These are phyloP conservation scores for Agriotes lineatus DNA, from an alignment of 2,888 invertebrate species.

Conservation along the genomic window DNA sequence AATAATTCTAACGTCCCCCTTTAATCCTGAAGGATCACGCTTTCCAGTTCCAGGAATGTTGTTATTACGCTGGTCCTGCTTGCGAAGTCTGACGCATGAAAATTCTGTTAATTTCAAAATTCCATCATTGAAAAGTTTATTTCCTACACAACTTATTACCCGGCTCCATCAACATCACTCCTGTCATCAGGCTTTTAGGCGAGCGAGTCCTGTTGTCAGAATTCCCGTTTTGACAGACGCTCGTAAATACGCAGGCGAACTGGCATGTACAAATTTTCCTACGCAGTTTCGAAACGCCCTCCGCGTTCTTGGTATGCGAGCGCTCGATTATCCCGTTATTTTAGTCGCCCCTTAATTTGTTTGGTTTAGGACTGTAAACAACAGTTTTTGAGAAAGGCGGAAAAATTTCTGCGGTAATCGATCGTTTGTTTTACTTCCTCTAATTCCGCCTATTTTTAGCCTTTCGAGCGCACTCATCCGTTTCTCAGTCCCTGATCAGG, in stretches of 20 bases:
- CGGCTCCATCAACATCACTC: no score
- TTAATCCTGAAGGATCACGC: no score
- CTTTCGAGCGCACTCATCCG: background rate
- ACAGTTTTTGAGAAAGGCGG: background rate
- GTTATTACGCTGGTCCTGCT: no score
- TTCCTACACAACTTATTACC: no score
- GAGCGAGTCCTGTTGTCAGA: background rate
- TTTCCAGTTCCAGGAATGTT: no score
- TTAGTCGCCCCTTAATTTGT: constrained; percentile 19
- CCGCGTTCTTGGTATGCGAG: background rate
- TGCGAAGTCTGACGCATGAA: no score
- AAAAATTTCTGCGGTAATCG: constrained; percentile 17
- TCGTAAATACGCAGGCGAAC: background rate
- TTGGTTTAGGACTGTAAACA: constrained; percentile 2
- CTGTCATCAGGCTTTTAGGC: no score
- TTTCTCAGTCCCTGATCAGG: no score
- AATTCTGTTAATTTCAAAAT: no score
- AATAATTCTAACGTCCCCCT: no score
- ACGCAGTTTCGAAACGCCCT: constrained; percentile 6
- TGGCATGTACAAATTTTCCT: constrained; percentile 10
- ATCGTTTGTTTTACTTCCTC: constrained; percentile 18
- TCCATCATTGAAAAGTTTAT: no score
- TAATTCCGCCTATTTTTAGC: constrained; percentile 10
- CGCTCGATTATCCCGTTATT: constrained; percentile 18
- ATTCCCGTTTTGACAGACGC: background rate